Evolutionary conservation across 2,888 invertebrate species (phyloP).

Genomic region (Acleris laterana): DNA sequence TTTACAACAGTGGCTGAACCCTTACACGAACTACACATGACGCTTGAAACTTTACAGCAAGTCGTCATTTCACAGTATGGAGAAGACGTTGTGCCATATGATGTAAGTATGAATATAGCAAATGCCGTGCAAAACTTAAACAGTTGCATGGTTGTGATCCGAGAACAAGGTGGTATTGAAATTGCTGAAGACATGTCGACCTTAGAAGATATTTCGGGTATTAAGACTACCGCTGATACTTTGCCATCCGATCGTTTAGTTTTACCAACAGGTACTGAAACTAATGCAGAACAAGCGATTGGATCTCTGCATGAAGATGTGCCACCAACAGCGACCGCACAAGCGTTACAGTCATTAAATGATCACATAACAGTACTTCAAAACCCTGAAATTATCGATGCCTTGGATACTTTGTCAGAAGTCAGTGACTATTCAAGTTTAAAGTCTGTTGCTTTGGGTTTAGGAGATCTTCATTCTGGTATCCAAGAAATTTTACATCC

Average conservation of each 20-base stretch:
- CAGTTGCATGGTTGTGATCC: conserved; percentile 75
- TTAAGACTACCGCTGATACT: conserved; percentile 83
- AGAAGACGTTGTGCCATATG: conserved; percentile 58
- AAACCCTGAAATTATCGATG: conserved; percentile 64
- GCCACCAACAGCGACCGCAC: conserved; percentile 56
- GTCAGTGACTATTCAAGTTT: conserved; percentile 65
- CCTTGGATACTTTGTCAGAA: conserved; percentile 67
- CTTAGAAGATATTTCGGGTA: conserved; percentile 83
- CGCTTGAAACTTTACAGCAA: conserved; percentile 75
- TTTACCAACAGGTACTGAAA: conserved; percentile 60
- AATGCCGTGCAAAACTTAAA: conserved; percentile 70
- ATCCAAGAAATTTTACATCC: conserved; percentile 72
- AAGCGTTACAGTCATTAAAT: conserved; percentile 66
- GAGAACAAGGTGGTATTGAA: conserved; percentile 78
- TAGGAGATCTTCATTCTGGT: conserved; percentile 61
- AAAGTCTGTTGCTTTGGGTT: conserved; percentile 59
- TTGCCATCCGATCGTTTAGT: conserved; percentile 64
- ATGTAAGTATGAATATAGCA: conserved; percentile 62
- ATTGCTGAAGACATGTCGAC: conserved; percentile 81
- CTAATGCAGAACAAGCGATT: conserved; percentile 49
- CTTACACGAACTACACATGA: conserved; percentile 70
- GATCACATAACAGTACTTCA: conserved; percentile 66
- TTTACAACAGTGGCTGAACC: conserved; percentile 74
- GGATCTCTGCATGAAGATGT: conserved; percentile 47
- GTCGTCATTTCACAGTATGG: conserved; percentile 72